Evolutionary conservation across 2,797 vertebrate genomes (phyloP), one percentile per base, ranked within the genome.

Genomic region (Myripristis murdjan): DNA sequence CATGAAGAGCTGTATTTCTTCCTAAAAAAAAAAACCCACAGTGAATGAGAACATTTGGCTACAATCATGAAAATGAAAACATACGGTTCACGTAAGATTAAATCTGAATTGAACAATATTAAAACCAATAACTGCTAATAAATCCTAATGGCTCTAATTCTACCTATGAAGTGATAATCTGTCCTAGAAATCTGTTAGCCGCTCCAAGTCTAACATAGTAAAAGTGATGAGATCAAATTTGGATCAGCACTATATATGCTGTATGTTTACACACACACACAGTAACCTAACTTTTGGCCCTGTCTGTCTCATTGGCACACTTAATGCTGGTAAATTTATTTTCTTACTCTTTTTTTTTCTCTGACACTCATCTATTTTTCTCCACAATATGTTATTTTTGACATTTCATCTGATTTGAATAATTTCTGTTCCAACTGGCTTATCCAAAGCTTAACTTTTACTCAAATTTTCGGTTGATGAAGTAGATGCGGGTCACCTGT

Each of bases 401-500:
- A 76, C 26, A 56, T 64, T 69, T 64, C 41, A 41, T 83, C n/a
- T 14, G 26, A 70, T 64, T 77, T 69, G 59, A 66, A 73, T 44
- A 62, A 41, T 44, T 63, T n/a, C 47, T 16, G 3, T 47, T 87
- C 84, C 83, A 80, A 44, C 56, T 82, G 79, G 82, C 71, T 68
- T 33, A 1, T 10, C 41, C 47, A 28, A 54, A 63, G 23, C 2
- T 8, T 20, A 15, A 64, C 41, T 64, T 41, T 61, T 64, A 41
- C 59, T 66, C 81, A 76, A 9, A 48, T 78, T 57, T 78, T 74
- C 55, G 41, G 26, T 70, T 80, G 65, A 85, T 83, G 58, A 84
- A 81, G 62, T 60, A 62, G 26, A 47, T 60, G 51, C 75, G 71
- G 48, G 61, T 77, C 71, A 76, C 22, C n/a, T 78, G 71, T 80